Percentiles rank a stretch among this genome's conserved stretches.
Conservation (phyloP, 2,113 vertebrate genomes). For the Chitala chitala region DNA sequence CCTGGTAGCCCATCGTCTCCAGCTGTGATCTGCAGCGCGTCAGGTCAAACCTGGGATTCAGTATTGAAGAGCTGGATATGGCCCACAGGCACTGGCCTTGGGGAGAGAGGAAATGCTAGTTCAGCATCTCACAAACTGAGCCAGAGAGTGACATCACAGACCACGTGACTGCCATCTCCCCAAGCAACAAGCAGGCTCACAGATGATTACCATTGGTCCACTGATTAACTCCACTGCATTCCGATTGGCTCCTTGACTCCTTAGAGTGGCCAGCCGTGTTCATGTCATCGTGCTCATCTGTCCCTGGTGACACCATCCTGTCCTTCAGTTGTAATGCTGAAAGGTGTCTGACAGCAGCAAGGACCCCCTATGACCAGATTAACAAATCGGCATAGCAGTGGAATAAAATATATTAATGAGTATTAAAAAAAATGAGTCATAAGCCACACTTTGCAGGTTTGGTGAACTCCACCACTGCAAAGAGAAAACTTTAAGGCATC, state of each 20-base stretch:
- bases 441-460: not conserved
- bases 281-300: slow-evolving; percentile 31
- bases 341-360: not conserved
- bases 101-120: not conserved
- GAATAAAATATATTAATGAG: not conserved
- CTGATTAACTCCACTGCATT: not conserved
- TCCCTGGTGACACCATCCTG: not conserved
- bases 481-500: not conserved
- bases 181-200: not conserved
- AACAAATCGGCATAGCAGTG: not conserved
- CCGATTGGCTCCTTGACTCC: not conserved
- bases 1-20: slow-evolving; percentile 57
- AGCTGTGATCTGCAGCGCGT: slow-evolving; percentile 46
- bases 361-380: not conserved
- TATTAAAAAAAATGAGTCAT: not conserved
- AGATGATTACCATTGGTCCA: slow-evolving; percentile 15
- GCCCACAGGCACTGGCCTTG: slow-evolving; percentile 59
- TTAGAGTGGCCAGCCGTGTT: not conserved
- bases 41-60: slow-evolving; percentile 57
- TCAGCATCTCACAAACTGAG: not conserved
- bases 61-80: slow-evolving; percentile 39
- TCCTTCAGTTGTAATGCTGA: slow-evolving; percentile 35
- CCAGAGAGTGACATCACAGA: not conserved
- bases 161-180: not conserved
- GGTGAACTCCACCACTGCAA: too few relatives aligned